phyloP scores from a whole-genome alignment of 2,113 vertebrate species.

The Conger conger region DNA sequence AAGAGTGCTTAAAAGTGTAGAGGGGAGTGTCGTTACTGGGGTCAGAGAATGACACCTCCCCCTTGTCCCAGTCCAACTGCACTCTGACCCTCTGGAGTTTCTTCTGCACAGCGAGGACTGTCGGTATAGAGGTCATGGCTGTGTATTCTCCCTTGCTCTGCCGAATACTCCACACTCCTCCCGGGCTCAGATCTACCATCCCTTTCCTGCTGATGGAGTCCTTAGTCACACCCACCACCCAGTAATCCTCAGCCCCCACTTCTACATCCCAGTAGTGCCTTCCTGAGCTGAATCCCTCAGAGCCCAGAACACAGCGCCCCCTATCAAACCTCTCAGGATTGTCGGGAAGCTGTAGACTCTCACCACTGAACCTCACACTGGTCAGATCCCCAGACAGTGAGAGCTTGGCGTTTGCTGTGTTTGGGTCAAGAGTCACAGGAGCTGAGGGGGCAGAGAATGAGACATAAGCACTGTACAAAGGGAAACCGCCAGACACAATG shows the following conservation, averaged over 20 bases:
- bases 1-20: neutral
- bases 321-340: neutral
- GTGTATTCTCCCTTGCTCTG: slow-evolving; percentile 31
- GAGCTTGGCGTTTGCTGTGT: neutral
- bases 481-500: no score
- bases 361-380: neutral
- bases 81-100: no score
- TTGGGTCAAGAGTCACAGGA: neutral
- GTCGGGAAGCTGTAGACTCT: neutral
- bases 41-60: no score
- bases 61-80: no score
- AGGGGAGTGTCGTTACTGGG: neutral
- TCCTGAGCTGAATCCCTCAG: no score
- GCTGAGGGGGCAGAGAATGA: neutral
- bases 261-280: neutral
- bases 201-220: neutral
- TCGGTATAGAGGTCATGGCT: slow-evolving; percentile 37
- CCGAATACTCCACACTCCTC: neutral
- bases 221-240: neutral
- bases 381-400: neutral
- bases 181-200: neutral
- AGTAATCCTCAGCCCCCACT: neutral
- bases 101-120: slow-evolving; percentile 36
- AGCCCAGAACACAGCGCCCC: neutral
- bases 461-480: no score